A percentile compares a stretch with the other conserved stretches of the same genome.
Conservation (phyloP, 2,113 vertebrate genomes). For the Oplegnathus fasciatus region DNA sequence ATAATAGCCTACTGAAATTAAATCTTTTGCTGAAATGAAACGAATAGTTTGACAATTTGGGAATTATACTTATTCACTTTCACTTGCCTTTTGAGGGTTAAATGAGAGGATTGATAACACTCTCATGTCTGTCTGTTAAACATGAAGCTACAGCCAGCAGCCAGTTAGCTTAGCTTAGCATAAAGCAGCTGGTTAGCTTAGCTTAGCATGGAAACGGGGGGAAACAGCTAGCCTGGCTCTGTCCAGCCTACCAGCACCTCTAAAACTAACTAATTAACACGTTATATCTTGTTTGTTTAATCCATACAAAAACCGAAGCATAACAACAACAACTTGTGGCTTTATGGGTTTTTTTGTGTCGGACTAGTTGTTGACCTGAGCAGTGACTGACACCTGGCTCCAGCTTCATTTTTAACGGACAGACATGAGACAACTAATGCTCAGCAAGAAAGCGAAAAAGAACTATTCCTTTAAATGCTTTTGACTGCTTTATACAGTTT, state of each 20-base stretch:
- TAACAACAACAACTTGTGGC: neutral
- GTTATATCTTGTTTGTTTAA: neutral
- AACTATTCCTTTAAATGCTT: neutral
- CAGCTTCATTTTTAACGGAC: neutral
- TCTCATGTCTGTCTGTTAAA: neutral
- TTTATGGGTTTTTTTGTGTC: too few relatives aligned
- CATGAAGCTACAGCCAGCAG: neutral
- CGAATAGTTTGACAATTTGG: neutral
- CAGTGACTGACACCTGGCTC: neutral
- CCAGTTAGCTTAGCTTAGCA: constrained; percentile 1
- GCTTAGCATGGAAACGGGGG: neutral
- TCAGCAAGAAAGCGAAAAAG: neutral
- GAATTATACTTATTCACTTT: neutral
- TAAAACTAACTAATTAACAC: neutral
- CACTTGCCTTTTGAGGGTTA: too few relatives aligned
- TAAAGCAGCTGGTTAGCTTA: neutral
- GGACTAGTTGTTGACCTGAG: too few relatives aligned
- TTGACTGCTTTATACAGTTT: neutral
- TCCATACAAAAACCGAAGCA: too few relatives aligned
- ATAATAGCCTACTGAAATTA: neutral
- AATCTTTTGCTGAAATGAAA: neutral
- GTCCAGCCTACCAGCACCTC: neutral
- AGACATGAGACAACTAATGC: too few relatives aligned
- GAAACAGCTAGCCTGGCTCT: neutral
- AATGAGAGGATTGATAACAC: neutral